phyloP scores from a whole-genome alignment of 2,113 vertebrate genomes.

The Phasianus colchicus region DNA sequence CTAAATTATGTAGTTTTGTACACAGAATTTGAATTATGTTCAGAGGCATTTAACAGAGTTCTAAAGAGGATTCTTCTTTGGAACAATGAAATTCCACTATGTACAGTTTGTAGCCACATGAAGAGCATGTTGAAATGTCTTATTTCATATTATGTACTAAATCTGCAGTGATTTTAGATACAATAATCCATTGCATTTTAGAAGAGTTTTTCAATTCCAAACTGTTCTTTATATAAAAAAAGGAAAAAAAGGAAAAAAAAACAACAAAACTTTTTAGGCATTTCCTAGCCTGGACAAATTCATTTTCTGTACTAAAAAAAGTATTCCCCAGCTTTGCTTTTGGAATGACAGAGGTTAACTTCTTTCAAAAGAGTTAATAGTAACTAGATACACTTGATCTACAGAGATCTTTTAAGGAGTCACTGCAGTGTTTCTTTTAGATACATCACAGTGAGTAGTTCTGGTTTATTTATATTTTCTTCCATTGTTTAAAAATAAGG shows the following conservation, averaged over 20 bases:
- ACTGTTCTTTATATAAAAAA: constrained; percentile 38
- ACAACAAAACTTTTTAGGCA: constrained; percentile 58
- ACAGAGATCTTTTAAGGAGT: neutral
- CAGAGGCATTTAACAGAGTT: constrained; percentile 70
- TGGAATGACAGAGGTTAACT: neutral
- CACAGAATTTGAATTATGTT: constrained; percentile 69
- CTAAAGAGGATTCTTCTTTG: constrained; percentile 69
- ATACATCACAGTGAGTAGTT: neutral
- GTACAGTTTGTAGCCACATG: constrained; percentile 54
- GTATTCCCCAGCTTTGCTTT: constrained; percentile 36
- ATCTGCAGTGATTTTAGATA: constrained; percentile 36
- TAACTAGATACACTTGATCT: neutral
- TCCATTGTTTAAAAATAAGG: neutral
- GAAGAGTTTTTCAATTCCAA: constrained; percentile 47
- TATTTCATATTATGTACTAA: constrained; percentile 33
- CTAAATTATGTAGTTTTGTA: constrained; percentile 80
- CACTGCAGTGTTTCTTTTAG: neutral
- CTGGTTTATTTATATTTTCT: neutral
- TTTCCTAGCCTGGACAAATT: constrained; percentile 41
- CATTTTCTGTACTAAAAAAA: constrained; percentile 41
- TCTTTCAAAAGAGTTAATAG: neutral
- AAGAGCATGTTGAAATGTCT: constrained; percentile 51
- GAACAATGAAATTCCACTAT: constrained; percentile 55
- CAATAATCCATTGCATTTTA: constrained; percentile 44
- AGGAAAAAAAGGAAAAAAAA: neutral